Base-by-base conservation (phyloP, 2,113 vertebrate species). In the Myanophis thanlyinensis region DNA sequence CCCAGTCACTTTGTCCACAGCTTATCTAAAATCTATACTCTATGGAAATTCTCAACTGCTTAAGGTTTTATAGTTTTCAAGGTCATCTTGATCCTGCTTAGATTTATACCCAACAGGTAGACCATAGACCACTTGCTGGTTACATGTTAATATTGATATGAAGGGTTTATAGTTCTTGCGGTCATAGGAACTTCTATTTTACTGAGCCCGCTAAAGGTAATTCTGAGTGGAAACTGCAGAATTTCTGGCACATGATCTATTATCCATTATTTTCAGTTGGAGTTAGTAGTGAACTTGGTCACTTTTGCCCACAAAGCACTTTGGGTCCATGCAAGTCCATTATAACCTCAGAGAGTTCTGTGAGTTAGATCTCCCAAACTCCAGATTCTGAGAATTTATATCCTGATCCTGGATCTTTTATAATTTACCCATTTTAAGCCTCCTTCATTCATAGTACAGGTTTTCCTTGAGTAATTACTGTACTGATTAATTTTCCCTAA, bases 11-110 rank as follows among this genome's bases (percentile, higher is more conserved):
- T n/a, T 73, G 89, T 52, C 1, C 44, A 93, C 25, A 25, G 22
- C 3, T 53, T 35, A 53, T 18, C n/a, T 84, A 84, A 2, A 20
- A 4, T 8, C 0, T 4, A 2, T 35, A 40, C 0, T 15, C 30
- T 51, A 30, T 18, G n/a, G 40, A 46, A 9, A 1, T 1, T 25
- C 62, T 6, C 4, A 87, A 44, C 1, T 46, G 73, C 48, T 40
- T 90, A 35, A 44, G 35, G 73, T 90, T 90, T 84, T 5, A 40
- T 52, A 23, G 10, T 80, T 80, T 52, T 40, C 48, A 90, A 80
- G 30, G 23, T 90, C 51, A 51, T 80, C 73, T 80, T 80, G 62
- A 80, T 49, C 30, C 35, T 51, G 10, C 59, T 80, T 35, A 35
- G 40, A 80, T 84, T 80, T 73, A 80, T 4, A 90, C 1, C 48